Evolutionary conservation across 2,797 vertebrate species (phyloP).

Genomic region (Brotula barbata): DNA sequence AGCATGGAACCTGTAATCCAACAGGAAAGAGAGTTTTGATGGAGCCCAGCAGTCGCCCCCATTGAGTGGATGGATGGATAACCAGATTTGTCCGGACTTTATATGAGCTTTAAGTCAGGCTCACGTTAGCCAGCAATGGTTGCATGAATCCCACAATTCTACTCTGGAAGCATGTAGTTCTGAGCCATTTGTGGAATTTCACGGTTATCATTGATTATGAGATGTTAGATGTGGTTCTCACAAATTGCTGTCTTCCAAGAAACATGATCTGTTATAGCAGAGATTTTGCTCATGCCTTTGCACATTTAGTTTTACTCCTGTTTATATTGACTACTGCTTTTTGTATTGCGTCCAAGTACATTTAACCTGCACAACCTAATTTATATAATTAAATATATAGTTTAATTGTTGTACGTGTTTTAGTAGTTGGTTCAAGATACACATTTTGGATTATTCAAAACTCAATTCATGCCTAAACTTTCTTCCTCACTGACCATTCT

Average conservation of each 20-base stretch:
- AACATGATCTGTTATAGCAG: neutral
- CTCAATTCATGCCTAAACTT: constrained; percentile 52
- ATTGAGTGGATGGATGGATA: constrained; percentile 71
- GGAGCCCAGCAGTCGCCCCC: constrained; percentile 94
- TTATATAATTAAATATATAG: too few species aligned
- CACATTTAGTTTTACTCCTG: constrained; percentile 36
- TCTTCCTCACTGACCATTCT: constrained; percentile 46
- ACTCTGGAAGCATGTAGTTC: constrained; percentile 13
- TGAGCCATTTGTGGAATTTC: constrained; percentile 20
- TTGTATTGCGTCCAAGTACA: constrained; percentile 29
- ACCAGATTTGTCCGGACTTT: constrained; percentile 1
- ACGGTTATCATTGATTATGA: constrained; percentile 4
- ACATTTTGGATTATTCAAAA: constrained; percentile 36
- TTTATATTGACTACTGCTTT: constrained; percentile 9
- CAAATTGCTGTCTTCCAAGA: constrained; percentile 57
- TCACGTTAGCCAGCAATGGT: constrained; percentile 12
- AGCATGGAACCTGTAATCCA: constrained; percentile 51
- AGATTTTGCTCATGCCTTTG: constrained; percentile 28
- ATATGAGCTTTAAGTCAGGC: constrained; percentile 15
- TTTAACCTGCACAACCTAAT: too few species aligned
- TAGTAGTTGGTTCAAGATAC: constrained; percentile 2
- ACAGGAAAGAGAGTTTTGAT: constrained; percentile 86
- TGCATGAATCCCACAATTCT: constrained; percentile 6
- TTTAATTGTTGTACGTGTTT: constrained; percentile 1
- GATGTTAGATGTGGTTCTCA: constrained; percentile 12